These are phyloP conservation scores for Elegia similella DNA, from an alignment of 2,888 invertebrate genomes.

Conservation along the genomic window DNA sequence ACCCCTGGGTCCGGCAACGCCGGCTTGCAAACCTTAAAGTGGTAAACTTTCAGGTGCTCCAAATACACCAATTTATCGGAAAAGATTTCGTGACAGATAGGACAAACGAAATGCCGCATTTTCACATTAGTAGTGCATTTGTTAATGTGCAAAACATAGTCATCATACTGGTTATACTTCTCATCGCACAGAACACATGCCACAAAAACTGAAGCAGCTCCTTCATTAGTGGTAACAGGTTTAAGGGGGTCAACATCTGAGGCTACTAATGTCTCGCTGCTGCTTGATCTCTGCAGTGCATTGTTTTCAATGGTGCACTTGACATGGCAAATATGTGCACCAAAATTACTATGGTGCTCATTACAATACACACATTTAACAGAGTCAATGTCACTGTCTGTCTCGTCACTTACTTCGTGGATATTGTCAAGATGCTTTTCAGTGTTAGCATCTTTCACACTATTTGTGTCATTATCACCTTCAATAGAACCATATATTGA, in stretches of 20 bases:
- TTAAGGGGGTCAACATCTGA: conserved; percentile 43
- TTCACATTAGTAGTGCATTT: conserved; percentile 74
- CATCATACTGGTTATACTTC: conserved; percentile 62
- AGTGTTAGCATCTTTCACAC: conserved; percentile 45
- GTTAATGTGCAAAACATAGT: conserved; percentile 66
- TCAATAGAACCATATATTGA: conserved; percentile 51
- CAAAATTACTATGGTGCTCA: conserved; percentile 61
- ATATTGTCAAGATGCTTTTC: conserved; percentile 29
- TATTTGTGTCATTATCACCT: conserved; percentile 66
- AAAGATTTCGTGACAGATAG: conserved; percentile 71
- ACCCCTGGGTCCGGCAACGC: conserved; percentile 42
- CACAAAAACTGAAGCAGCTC: conserved; percentile 44
- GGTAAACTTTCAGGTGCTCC: conserved; percentile 60
- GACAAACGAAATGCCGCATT: conserved; percentile 70
- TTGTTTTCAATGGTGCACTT: conserved; percentile 71
- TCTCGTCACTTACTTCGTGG: conserved; percentile 68
- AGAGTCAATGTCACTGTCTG: conserved; percentile 74
- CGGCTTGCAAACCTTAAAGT: conserved; percentile 44
- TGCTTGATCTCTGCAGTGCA: conserved; percentile 59
- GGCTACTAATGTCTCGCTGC: conserved; percentile 71
- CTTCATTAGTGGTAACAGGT: conserved; percentile 36
- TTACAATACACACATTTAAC: conserved; percentile 72
- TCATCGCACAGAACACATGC: conserved; percentile 73
- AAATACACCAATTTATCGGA: conserved; percentile 61
- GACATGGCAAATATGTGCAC: conserved; percentile 64